A percentile compares a stretch with the other conserved stretches of the same genome.
Conservation (phyloP, 1,140 invertebrate genomes). For the Zaprionus africanus region DNA sequence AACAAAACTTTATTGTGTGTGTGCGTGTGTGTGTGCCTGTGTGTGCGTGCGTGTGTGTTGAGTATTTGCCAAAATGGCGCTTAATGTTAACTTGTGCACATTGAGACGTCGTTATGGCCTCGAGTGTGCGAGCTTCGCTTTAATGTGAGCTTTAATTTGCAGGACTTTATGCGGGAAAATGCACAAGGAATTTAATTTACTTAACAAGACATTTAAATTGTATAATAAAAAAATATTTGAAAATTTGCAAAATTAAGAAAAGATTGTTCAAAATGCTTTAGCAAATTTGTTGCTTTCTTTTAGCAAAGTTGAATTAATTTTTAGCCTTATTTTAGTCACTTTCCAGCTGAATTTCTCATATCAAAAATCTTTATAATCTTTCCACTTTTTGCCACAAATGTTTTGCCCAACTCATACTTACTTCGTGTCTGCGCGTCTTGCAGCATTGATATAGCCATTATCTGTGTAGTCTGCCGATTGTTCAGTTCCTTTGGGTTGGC, state of each 20-base stretch:
- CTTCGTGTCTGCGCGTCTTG: slow-evolving; percentile 84
- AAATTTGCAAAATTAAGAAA: neutral
- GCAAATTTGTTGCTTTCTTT: neutral
- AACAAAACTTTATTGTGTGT: slow-evolving; percentile 69
- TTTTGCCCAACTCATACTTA: slow-evolving; percentile 51
- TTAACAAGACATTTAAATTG: too few species aligned
- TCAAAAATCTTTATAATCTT: neutral
- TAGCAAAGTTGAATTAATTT: neutral
- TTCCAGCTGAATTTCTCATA: neutral
- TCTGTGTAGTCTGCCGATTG: slow-evolving; percentile 18
- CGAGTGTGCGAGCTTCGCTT: slow-evolving; percentile 29
- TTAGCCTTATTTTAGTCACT: neutral
- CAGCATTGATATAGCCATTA: slow-evolving; percentile 82
- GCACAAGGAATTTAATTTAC: neutral
- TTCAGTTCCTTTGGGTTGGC: neutral
- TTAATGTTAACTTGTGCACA: slow-evolving; percentile 46
- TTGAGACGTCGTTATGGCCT: slow-evolving; percentile 69
- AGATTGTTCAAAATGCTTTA: neutral
- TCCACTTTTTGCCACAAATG: neutral
- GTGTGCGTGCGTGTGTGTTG: slow-evolving; percentile 14
- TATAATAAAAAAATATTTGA: neutral
- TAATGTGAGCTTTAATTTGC: slow-evolving; percentile 41
- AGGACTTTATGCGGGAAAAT: neutral
- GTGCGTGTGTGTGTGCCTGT: slow-evolving; percentile 7
- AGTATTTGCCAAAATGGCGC: slow-evolving; percentile 61